Base-by-base conservation (phyloP, 2,113 vertebrate species). In the Macaca mulatta region DNA sequence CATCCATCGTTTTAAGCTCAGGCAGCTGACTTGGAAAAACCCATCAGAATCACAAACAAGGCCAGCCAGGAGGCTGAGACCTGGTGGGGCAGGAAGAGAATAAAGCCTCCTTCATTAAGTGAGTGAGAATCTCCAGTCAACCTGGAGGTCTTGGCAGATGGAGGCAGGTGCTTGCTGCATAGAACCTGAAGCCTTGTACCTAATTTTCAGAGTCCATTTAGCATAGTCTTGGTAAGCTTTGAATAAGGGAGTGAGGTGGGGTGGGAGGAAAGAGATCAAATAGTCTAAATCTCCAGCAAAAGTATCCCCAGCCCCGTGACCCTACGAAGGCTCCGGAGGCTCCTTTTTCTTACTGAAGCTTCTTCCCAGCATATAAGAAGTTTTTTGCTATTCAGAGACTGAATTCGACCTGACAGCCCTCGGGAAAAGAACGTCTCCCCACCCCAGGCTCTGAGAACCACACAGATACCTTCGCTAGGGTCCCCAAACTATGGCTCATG, bases 401-500 rank as follows among this genome's bases (percentile, higher is more conserved):
- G 23, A 8, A 64, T 12, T 50, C 14, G 43, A 23, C 22, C n/a
- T 11, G 18, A 23, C 18, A 55, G 52, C 25, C 30, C 59, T n/a
- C 1, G 8, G 77, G 52, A 64, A 35, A n/a, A 13, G 1, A 10
- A 64, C 5, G 13, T 16, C 77, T 38, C 38, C 95, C 72, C n/a
- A 78, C 3, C 22, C 45, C 0, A 64, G 3, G 12, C 75, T 74
- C 86, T 32, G 59, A 79, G 23, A 20, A 85, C 38, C 20, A 17
- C 79, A 25, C 8, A 18, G n/a, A 7, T 12, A 20, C 40, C 30
- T 48, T 89, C 50, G 69, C 59, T 40, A 40, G 25, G 32, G 2
- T 32, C n/a, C 3, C 10, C 6, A 35, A 18, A 61, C 23, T 2
- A 11, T 1, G 0, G 64, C 11, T 57, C 8, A 0, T 2, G 23